phyloP scores from a whole-genome alignment of 2,797 vertebrate species.

The Helicolenus hilgendorfi region DNA sequence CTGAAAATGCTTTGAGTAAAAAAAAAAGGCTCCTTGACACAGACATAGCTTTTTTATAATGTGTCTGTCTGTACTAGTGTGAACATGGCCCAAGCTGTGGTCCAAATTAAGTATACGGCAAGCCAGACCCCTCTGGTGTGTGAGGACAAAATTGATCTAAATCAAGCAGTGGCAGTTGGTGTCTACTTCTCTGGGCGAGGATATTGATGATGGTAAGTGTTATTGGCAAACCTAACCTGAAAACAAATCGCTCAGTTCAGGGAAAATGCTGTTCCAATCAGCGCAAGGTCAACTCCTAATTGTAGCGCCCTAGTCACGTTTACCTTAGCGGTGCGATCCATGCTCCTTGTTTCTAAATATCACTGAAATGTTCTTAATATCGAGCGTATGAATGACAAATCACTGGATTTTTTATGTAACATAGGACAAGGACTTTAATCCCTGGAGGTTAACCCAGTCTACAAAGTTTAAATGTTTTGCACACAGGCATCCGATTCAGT shows the following conservation, averaged over 20 bases:
- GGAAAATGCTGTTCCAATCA: slow-evolving; percentile 39
- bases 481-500: background rate
- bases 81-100: background rate
- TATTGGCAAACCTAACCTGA: slow-evolving; percentile 54
- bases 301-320: slow-evolving; percentile 9
- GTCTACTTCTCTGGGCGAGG: slow-evolving; percentile 36
- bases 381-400: background rate
- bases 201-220: slow-evolving; percentile 58
- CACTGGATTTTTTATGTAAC: background rate
- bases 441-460: background rate
- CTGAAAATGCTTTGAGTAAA: background rate
- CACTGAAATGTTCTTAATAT: background rate
- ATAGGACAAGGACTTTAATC: background rate
- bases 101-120: slow-evolving; percentile 1
- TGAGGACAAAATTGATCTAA: slow-evolving; percentile 50
- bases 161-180: slow-evolving; percentile 46
- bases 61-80: background rate
- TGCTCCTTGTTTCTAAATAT: background rate
- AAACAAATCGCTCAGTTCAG: slow-evolving; percentile 50
- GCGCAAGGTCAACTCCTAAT: slow-evolving; percentile 44
- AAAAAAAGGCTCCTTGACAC: background rate
- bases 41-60: background rate
- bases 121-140: slow-evolving; percentile 18
- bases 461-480: slow-evolving; percentile 8
- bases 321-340: background rate